These are phyloP conservation scores for Drosophila tropicalis DNA, from an alignment of 1,140 invertebrate species.

Conservation along the genomic window DNA sequence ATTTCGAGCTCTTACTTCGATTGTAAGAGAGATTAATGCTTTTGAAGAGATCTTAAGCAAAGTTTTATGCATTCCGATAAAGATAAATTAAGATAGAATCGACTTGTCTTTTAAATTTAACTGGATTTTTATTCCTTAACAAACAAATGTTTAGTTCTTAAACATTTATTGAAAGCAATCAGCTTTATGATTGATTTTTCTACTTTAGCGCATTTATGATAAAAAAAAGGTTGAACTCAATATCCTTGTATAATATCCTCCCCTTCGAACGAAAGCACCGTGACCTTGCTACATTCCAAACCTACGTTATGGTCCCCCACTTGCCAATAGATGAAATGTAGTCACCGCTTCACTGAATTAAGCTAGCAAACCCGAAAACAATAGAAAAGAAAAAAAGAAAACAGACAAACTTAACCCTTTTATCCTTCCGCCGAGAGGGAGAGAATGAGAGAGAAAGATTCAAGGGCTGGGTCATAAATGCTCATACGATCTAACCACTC, in stretches of 20 bases:
- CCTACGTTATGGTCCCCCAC: not conserved
- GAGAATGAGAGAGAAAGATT: not conserved
- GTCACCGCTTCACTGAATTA: conserved; percentile 13
- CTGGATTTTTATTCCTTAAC: too few species aligned
- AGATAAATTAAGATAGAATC: too few species aligned
- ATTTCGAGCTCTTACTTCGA: not conserved
- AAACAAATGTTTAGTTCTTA: not conserved
- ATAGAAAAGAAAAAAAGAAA: not conserved
- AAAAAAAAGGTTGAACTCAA: not conserved
- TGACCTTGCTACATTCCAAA: not conserved
- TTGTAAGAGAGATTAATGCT: too few species aligned
- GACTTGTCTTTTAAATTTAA: not conserved
- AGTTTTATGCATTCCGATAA: too few species aligned
- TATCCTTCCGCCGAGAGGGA: not conserved
- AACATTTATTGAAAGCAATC: not conserved
- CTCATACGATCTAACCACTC: conserved; percentile 23
- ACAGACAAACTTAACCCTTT: conserved; percentile 16
- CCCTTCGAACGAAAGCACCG: not conserved
- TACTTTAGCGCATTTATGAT: conserved; percentile 8
- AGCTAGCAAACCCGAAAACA: conserved; percentile 14
- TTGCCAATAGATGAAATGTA: conserved; percentile 8
- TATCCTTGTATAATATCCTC: conserved; percentile 6
- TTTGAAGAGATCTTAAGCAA: too few species aligned
- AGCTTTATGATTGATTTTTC: conserved; percentile 12
- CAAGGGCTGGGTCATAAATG: conserved; percentile 25